Conservation (phyloP, 2,113 vertebrate species). For the Serilophus lunatus region DNA sequence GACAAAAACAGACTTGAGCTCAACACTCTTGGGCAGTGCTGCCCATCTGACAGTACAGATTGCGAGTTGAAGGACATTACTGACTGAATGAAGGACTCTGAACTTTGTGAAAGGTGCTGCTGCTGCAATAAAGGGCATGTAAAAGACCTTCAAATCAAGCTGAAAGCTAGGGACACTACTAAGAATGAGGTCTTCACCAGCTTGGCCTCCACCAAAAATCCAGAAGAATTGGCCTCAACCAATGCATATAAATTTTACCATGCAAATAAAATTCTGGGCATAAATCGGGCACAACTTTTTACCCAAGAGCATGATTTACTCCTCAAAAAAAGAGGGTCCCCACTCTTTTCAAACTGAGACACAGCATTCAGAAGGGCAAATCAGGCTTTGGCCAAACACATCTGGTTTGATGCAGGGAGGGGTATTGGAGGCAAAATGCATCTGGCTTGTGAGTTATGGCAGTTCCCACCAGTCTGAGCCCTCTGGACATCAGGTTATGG, state of each 20-base stretch:
- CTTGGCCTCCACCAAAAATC: background rate
- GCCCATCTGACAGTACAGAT: background rate
- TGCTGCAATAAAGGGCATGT: background rate
- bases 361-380: background rate
- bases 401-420: background rate
- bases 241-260: background rate
- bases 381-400: background rate
- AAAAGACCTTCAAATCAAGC: background rate
- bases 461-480: background rate
- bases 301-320: background rate
- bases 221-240: background rate
- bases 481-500: background rate
- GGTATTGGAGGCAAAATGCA: background rate
- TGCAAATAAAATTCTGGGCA: background rate
- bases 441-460: background rate
- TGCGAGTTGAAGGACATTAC: background rate
- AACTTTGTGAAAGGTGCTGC: background rate
- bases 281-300: background rate
- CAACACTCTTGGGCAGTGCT: background rate
- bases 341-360: background rate
- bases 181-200: background rate
- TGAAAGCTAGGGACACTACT: background rate
- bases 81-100: background rate
- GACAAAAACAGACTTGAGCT: background rate
- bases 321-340: background rate